phyloP scores from a whole-genome alignment of 2,888 invertebrate species.

The Germaria angustata region DNA sequence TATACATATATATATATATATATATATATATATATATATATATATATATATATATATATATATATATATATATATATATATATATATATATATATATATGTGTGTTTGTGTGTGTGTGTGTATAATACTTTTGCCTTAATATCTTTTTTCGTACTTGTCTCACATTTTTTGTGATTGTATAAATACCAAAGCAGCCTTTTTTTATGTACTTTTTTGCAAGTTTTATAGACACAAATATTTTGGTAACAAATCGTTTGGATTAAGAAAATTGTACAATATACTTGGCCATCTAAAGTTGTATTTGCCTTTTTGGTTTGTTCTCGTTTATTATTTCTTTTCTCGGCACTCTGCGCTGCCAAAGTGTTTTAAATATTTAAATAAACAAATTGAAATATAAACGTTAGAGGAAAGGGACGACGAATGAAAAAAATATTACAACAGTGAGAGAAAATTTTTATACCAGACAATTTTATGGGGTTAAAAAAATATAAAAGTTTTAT shows the following conservation, averaged over 20 bases:
- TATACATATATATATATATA: too few species aligned
- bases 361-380: constrained; percentile 75
- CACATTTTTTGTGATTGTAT: constrained; percentile 38
- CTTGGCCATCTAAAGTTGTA: constrained; percentile 43
- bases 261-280: constrained; percentile 54
- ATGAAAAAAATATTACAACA: not conserved
- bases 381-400: constrained; percentile 77
- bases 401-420: not conserved
- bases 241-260: constrained; percentile 65
- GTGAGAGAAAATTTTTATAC: constrained; percentile 1
- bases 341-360: constrained; percentile 39
- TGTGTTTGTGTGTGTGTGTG: too few species aligned
- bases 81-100: too few species aligned
- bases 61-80: too few species aligned
- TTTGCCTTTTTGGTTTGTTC: not conserved
- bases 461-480: constrained; percentile 55
- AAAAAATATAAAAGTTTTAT: constrained; percentile 23
- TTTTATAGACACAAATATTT: constrained; percentile 64
- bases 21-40: too few species aligned
- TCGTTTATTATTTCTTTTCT: not conserved
- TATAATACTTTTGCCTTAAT: constrained; percentile 31
- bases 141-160: not conserved
- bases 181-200: constrained; percentile 42
- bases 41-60: too few species aligned
- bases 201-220: constrained; percentile 10